Evolutionary conservation across 1,140 invertebrate species (phyloP), one percentile per base, ranked within the genome.

Genomic region (Carposina sasakii): DNA sequence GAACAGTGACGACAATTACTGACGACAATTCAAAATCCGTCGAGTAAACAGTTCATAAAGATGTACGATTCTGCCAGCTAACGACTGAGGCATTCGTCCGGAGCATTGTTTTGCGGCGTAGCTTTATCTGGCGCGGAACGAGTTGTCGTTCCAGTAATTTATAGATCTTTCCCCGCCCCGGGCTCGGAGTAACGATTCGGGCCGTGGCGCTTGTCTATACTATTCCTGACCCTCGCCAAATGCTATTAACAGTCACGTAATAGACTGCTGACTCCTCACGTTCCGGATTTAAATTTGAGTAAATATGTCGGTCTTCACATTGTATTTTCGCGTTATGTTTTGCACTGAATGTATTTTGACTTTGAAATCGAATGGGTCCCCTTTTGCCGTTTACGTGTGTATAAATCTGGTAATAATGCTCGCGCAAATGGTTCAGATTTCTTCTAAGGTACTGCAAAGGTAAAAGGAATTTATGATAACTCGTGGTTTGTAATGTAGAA

Each of bases 101-200:
- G 67, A 66, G 70, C 66, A 81, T 81, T 81, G 77, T 81, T 76
- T 81, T 75, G 77, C 60, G 71, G 71, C 70, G 66, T 69, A 64
- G 77, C 77, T 78, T 81, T 81, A 81, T 81, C 77, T 81, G 71
- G 70, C 66, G 66, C 58, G 59, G 71, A 81, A 75, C 73, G 75
- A 81, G 75, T 76, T 81, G 76, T 81, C 77, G 71, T 78, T 81
- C 51, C 66, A 63, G 73, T 81, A 77, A 81, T 78, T 81, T 81
- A 81, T 81, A 78, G 75, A 72, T 74, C 63, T 78, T 69, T 72
- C 70, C 64, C 71, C 75, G 75, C 77, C 73, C 61, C 71, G 60
- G 69, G 67, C 70, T 63, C 62, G 48, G 60, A 64, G 66, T 66
- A 70, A 70, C 70, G 64, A 69, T 72, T 71, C 49, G 60, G 63